A percentile compares a stretch with the other conserved stretches of the same genome.
These are phyloP conservation scores for Pelobates fuscus DNA, from an alignment of 2,113 vertebrate species.

Conservation along the genomic window DNA sequence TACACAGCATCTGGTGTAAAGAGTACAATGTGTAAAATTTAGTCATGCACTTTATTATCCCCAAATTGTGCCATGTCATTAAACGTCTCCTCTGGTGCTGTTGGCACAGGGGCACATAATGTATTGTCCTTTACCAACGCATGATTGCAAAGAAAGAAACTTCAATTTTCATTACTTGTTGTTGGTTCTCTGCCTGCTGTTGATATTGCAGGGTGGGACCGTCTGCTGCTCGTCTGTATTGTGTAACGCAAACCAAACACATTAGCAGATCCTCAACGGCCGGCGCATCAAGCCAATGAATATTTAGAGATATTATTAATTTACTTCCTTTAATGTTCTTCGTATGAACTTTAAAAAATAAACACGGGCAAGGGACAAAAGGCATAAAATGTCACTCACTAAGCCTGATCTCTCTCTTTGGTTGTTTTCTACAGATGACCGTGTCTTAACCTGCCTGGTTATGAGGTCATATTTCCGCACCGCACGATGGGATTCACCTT, in stretches of 20 bases:
- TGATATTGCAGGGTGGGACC: conserved; percentile 54
- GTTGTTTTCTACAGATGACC: conserved; percentile 61
- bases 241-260: conserved; percentile 54
- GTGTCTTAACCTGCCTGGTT: conserved; percentile 66
- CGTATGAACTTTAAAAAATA: conserved; percentile 68
- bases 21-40: too few relatives aligned
- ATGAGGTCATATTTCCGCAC: conserved; percentile 54
- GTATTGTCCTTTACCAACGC: conserved; percentile 19
- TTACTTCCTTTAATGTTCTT: conserved; percentile 67
- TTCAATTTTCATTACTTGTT: conserved; percentile 33
- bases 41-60: conserved; percentile 6
- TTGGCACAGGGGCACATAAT: conserved; percentile 19
- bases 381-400: conserved; percentile 62
- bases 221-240: conserved; percentile 58
- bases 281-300: conserved; percentile 53
- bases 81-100: not conserved
- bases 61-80: conserved; percentile 28
- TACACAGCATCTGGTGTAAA: too few relatives aligned
- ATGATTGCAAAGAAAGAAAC: conserved; percentile 6
- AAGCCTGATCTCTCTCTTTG: conserved; percentile 64
- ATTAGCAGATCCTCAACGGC: conserved; percentile 53
- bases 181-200: conserved; percentile 35
- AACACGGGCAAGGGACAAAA: conserved; percentile 60
- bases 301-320: conserved; percentile 64
- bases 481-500: conserved; percentile 53